phyloP scores from a whole-genome alignment of 2,888 invertebrate species.

The Fragum sueziense region DNA sequence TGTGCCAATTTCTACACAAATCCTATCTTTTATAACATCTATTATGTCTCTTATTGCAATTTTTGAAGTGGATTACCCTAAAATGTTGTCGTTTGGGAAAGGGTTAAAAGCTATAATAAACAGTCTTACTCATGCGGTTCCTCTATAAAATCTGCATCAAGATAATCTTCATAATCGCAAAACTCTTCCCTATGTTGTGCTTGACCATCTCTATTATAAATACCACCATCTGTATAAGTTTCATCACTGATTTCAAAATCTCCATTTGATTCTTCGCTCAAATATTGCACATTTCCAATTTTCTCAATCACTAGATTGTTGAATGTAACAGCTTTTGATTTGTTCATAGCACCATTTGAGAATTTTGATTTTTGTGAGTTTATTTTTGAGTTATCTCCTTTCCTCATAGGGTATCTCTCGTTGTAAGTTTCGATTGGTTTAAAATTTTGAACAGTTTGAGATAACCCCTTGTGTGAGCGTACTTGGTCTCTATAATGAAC shows the following conservation, averaged over 20 bases:
- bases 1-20: too few relatives aligned
- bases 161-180: conserved; percentile 13
- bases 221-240: not conserved
- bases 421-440: not conserved
- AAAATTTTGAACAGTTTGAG: conserved; percentile 27
- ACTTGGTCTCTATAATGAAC: not conserved
- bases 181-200: conserved; percentile 4
- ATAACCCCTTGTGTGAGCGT: conserved; percentile 23
- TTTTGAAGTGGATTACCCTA: too few relatives aligned
- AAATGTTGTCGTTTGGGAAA: too few relatives aligned
- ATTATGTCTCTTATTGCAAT: too few relatives aligned
- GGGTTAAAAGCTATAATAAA: not conserved
- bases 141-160: not conserved
- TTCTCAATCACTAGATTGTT: conserved; percentile 13
- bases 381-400: conserved; percentile 30
- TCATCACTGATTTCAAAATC: not conserved
- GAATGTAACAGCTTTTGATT: conserved; percentile 16
- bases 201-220: not conserved
- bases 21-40: too few relatives aligned
- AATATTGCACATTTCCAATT: conserved; percentile 30
- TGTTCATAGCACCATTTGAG: conserved; percentile 19
- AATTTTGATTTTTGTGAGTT: conserved; percentile 17
- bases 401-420: not conserved
- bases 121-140: not conserved
- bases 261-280: conserved; percentile 8